Base-by-base conservation (phyloP, 2,888 invertebrate genomes). In the Ennomos quercinarius region DNA sequence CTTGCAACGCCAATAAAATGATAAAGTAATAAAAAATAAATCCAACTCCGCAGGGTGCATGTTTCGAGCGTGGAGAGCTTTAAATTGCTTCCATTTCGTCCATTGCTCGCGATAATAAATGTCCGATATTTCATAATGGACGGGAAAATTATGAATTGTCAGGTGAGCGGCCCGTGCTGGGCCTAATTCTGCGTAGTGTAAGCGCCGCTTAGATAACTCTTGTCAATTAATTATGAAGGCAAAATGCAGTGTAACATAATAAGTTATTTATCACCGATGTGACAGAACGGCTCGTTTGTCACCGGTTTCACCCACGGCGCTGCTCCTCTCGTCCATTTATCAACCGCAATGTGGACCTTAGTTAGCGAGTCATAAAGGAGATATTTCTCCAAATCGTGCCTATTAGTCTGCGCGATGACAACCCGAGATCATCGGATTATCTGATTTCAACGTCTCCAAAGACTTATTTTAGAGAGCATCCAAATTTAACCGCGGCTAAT, bases 181-280 rank as follows among this genome's bases (percentile, higher is more conserved):
- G 78, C 79, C 83, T 77, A 80, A 80, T 81, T 73, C 73, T 72
- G 72, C 68, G 69, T 68, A 68, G 76, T 83, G 64, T 44, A 48
- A 80, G 80, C 77, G 73, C 76, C 78, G 76, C 80, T 78, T 76
- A 83, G 86, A 87, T 89, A 88, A 79, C 81, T 77, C 78, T 77
- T 84, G 84, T 86, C 86, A 86, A 89, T 90, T 91, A 91, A 90
- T 91, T 87, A 89, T 88, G 79, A 86, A 83, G 72, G 86, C 86
- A 84, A 90, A 90, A 89, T 86, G 84, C 82, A 84, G 83, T 86
- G 90, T 88, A 91, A 89, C 86, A 87, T 84, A 89, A 91, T 91
- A 90, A 90, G 91, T 89, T 90, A 91, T 91, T 91, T 91, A 92
- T 92, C 90, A 90, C 83, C 76, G 80, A 78, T 85, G 87, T 83